Evolutionary conservation across 2,888 invertebrate species (phyloP).

Genomic region (Ernsta delagoae): DNA sequence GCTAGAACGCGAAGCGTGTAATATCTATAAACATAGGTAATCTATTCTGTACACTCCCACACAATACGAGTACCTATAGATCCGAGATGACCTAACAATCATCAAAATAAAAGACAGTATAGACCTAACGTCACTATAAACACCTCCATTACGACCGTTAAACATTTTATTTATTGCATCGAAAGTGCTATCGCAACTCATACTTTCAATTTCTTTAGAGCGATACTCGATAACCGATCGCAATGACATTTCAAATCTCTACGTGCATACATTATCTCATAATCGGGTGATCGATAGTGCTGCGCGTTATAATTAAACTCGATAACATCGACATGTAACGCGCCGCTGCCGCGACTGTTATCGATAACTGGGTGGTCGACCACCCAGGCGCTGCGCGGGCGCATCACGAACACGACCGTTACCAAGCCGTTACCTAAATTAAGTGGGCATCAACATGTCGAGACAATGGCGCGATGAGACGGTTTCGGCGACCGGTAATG

Average conservation of each 20-base stretch:
- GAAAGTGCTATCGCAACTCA: background rate
- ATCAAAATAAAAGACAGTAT: background rate
- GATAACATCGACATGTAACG: constrained; percentile 66
- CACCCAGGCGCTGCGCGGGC: constrained; percentile 60
- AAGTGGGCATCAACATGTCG: constrained; percentile 64
- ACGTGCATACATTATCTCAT: constrained; percentile 51
- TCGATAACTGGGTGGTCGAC: constrained; percentile 67
- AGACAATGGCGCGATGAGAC: constrained; percentile 53
- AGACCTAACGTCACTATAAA: background rate
- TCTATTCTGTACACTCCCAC: no score
- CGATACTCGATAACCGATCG: constrained; percentile 5
- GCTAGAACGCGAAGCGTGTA: no score
- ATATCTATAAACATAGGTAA: no score
- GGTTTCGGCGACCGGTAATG: constrained; percentile 28
- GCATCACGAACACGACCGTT: constrained; percentile 40
- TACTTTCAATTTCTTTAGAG: constrained; percentile 6
- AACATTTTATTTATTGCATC: background rate
- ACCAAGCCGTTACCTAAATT: constrained; percentile 57
- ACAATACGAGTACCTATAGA: background rate
- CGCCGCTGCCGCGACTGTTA: constrained; percentile 56
- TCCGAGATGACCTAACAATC: background rate
- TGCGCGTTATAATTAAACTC: constrained; percentile 65
- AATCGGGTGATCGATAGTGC: constrained; percentile 55
- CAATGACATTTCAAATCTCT: constrained; percentile 12
- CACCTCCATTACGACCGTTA: background rate